phyloP scores from a whole-genome alignment of 2,797 vertebrate species.

The Characodon lateralis region DNA sequence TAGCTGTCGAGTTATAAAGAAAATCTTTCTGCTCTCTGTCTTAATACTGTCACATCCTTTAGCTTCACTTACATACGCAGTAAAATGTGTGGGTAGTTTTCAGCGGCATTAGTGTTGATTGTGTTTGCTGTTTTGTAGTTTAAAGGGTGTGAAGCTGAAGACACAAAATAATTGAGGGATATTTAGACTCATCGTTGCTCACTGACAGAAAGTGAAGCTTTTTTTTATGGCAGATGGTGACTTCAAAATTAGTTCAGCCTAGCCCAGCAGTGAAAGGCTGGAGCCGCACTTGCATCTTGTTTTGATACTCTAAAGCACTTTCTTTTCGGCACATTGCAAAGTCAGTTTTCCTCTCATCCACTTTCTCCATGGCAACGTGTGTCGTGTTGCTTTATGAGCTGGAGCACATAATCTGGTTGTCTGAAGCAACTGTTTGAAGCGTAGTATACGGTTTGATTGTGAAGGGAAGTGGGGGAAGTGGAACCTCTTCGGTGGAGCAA shows the following conservation, averaged over 20 bases:
- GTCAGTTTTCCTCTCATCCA: conserved; percentile 60
- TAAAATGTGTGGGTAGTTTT: conserved; percentile 54
- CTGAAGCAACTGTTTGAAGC: conserved; percentile 71
- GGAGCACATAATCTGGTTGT: conserved; percentile 69
- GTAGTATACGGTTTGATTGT: conserved; percentile 37
- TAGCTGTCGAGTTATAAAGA: conserved; percentile 63
- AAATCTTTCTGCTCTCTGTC: conserved; percentile 56
- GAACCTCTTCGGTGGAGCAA: conserved; percentile 63
- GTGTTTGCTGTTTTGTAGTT: conserved; percentile 46
- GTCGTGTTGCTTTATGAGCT: conserved; percentile 67
- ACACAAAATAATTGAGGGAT: conserved; percentile 30
- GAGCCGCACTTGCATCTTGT: conserved; percentile 44
- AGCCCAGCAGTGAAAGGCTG: conserved; percentile 18
- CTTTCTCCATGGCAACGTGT: conserved; percentile 73
- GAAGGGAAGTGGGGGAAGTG: conserved; percentile 41
- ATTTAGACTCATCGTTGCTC: conserved; percentile 31
- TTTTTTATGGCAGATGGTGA: conserved; percentile 8
- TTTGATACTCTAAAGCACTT: conserved; percentile 40
- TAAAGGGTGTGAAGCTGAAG: conserved; percentile 43
- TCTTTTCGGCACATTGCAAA: conserved; percentile 44
- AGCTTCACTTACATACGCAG: conserved; percentile 55
- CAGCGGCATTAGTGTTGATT: conserved; percentile 46
- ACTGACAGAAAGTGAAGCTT: conserved; percentile 55
- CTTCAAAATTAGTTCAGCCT: conserved; percentile 45
- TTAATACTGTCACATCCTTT: conserved; percentile 51